Evolutionary conservation across 2,113 vertebrate genomes (phyloP).

Genomic region (Misgurnus anguillicaudatus): DNA sequence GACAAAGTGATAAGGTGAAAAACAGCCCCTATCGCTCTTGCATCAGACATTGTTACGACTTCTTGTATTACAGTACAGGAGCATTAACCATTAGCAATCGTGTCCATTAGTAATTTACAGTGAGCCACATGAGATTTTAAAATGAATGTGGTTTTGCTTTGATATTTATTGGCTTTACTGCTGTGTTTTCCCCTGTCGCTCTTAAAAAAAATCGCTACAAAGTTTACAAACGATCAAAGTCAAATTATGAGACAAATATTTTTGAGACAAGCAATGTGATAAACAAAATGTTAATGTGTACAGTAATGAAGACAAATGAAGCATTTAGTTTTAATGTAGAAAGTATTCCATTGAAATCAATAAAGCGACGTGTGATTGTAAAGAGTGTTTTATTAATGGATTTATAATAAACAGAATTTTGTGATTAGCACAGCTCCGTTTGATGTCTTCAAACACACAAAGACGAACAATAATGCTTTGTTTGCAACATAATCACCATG

Average conservation of each 20-base stretch:
- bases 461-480: slow-evolving; percentile 36
- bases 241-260: slow-evolving; percentile 8
- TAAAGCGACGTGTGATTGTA: not conserved
- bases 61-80: slow-evolving; percentile 6
- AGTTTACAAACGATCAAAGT: not conserved
- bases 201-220: not conserved
- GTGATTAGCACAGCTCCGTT: slow-evolving; percentile 31
- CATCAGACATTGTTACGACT: slow-evolving; percentile 16
- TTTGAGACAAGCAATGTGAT: not conserved
- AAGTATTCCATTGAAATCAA: not conserved
- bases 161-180: not conserved
- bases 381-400: slow-evolving; percentile 16
- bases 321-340: not conserved
- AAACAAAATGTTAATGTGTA: not conserved
- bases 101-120: slow-evolving; percentile 15
- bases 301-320: not conserved
- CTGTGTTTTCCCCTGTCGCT: not conserved
- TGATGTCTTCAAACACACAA: slow-evolving; percentile 35
- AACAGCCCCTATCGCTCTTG: slow-evolving; percentile 2
- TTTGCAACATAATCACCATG: slow-evolving; percentile 46
- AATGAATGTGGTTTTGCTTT: not conserved
- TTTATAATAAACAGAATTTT: slow-evolving; percentile 17
- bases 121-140: not conserved
- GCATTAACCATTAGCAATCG: slow-evolving; percentile 24
- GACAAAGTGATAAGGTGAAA: slow-evolving; percentile 27